Percentiles rank a stretch among this genome's conserved stretches.
These are phyloP conservation scores for Linnaemya tessellans DNA, from an alignment of 2,888 invertebrate species.

Conservation along the genomic window DNA sequence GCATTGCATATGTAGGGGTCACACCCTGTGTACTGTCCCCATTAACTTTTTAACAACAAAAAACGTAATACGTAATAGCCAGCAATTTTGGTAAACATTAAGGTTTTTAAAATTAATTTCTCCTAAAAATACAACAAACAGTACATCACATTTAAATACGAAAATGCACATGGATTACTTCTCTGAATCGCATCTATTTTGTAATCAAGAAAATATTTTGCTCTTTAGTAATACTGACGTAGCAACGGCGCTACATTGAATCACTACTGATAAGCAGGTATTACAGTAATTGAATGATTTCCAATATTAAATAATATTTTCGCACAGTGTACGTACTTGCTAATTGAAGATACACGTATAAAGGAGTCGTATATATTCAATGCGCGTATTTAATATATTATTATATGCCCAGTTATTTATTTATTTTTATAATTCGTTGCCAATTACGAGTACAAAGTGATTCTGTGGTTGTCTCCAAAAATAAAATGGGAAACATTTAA, in stretches of 20 bases:
- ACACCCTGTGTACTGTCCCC: too few species aligned
- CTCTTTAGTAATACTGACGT: slow-evolving; percentile 1
- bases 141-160: slow-evolving; percentile 5
- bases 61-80: too few species aligned
- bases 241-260: not conserved
- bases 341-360: slow-evolving; percentile 42
- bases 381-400: slow-evolving; percentile 51
- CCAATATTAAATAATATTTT: not conserved
- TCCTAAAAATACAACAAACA: not conserved
- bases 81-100: not conserved
- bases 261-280: not conserved
- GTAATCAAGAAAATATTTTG: not conserved
- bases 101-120: not conserved
- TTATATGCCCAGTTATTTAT: slow-evolving; percentile 28
- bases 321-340: slow-evolving; percentile 32
- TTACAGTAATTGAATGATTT: not conserved
- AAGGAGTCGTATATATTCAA: slow-evolving; percentile 40
- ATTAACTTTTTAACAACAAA: too few species aligned
- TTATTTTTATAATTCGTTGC: slow-evolving; percentile 7
- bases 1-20: too few species aligned
- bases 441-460: slow-evolving; percentile 20
- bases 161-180: not conserved
- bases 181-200: not conserved
- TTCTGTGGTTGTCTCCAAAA: slow-evolving; percentile 36
- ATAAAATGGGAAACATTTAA: slow-evolving; percentile 48